These are phyloP conservation scores for Anarsia innoxiella DNA, from an alignment of 2,888 invertebrate genomes.

Conservation along the genomic window DNA sequence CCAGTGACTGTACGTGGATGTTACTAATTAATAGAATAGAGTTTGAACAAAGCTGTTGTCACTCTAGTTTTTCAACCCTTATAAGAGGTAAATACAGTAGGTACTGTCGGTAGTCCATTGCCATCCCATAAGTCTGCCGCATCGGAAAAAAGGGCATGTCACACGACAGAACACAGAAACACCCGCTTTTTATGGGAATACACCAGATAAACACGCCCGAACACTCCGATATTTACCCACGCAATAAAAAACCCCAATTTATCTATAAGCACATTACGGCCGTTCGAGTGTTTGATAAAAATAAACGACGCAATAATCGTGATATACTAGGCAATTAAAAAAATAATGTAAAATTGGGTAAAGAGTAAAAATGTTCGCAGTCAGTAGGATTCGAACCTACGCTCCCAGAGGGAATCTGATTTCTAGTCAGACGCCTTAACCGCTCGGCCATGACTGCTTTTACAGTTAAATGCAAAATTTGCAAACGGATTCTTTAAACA, in stretches of 20 bases:
- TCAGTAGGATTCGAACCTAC: constrained; percentile 91
- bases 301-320: constrained; percentile 25
- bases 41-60: too few relatives aligned
- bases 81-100: too few relatives aligned
- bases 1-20: too few relatives aligned
- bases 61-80: too few relatives aligned
- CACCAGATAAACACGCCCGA: constrained; percentile 14
- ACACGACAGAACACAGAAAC: constrained; percentile 18
- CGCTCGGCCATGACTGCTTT: constrained; percentile 90
- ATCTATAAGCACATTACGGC: constrained; percentile 16
- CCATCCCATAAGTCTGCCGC: too few relatives aligned
- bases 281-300: constrained; percentile 25
- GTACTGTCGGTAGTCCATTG: too few relatives aligned
- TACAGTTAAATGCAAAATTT: too few relatives aligned
- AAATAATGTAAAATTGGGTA: constrained; percentile 5
- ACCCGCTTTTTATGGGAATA: constrained; percentile 22
- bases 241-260: constrained; percentile 34
- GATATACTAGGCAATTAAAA: constrained; percentile 6
- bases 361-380: constrained; percentile 68
- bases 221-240: constrained; percentile 25
- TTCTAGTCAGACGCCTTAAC: constrained; percentile 93
- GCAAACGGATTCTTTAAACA: constrained; percentile 47
- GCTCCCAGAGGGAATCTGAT: constrained; percentile 89
- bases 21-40: too few relatives aligned
- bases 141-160: constrained; percentile 19